phyloP scores from a whole-genome alignment of 2,113 vertebrate genomes.

The Anarhynchus alexandrinus region DNA sequence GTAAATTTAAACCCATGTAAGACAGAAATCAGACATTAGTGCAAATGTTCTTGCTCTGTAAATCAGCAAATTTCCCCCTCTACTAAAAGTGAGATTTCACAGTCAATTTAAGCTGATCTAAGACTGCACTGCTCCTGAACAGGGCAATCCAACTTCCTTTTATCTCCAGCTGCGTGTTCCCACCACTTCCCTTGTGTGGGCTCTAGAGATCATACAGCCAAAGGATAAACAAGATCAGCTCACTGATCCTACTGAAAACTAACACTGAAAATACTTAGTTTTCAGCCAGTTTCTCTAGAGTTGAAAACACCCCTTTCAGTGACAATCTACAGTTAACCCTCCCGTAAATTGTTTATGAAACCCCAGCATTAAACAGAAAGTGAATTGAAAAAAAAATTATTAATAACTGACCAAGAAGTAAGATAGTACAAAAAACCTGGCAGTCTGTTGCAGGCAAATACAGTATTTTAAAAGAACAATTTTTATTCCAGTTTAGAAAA shows the following conservation, averaged over 20 bases:
- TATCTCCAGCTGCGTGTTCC: conserved; percentile 60
- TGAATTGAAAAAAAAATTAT: not conserved
- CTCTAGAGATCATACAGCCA: conserved; percentile 35
- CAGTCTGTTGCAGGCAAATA: not conserved
- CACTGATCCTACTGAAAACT: conserved; percentile 39
- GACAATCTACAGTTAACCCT: not conserved
- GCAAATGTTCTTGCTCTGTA: not conserved
- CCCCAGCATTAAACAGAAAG: not conserved
- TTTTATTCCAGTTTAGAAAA: not conserved
- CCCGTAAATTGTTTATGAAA: not conserved
- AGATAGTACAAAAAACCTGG: not conserved
- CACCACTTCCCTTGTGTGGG: conserved; percentile 60
- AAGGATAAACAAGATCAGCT: conserved; percentile 62
- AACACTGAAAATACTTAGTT: not conserved
- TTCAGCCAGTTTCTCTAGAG: not conserved
- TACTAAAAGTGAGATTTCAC: conserved; percentile 62
- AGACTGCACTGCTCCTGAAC: conserved; percentile 54
- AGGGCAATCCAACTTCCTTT: conserved; percentile 63
- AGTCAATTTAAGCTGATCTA: conserved; percentile 68
- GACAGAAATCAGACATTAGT: not conserved
- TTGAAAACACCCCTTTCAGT: not conserved
- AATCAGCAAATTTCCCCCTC: conserved; percentile 29
- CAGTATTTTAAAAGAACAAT: not conserved
- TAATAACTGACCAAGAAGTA: not conserved
- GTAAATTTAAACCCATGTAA: not conserved